Conservation (phyloP, 2,113 vertebrate genomes). For the Alligator sinensis region DNA sequence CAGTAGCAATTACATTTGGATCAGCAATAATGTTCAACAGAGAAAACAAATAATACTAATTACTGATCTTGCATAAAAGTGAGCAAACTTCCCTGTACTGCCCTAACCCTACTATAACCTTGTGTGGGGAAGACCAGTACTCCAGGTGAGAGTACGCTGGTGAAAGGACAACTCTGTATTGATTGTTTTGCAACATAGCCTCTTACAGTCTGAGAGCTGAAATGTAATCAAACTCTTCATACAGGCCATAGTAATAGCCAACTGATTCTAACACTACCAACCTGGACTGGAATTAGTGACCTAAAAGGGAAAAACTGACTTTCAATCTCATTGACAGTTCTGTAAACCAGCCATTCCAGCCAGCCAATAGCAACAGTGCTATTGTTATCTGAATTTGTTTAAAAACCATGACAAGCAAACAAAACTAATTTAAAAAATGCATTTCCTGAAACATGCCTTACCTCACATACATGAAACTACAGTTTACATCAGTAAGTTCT, state of each 20-base stretch:
- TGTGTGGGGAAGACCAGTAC: not conserved
- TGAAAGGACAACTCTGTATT: not conserved
- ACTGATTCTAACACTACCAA: not conserved
- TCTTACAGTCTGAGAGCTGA: not conserved
- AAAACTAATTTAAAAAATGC: not conserved
- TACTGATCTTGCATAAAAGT: conserved; percentile 22
- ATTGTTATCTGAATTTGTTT: not conserved
- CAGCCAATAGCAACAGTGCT: not conserved
- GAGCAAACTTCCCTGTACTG: not conserved
- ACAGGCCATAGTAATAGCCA: not conserved
- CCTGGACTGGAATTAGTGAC: not conserved
- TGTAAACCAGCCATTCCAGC: not conserved
- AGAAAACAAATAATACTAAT: not conserved
- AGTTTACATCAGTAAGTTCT: not conserved
- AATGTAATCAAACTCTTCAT: not conserved
- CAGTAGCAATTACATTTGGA: conserved; percentile 29
- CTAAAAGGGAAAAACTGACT: conserved; percentile 1
- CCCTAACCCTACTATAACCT: conserved; percentile 35
- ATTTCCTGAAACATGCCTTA: not conserved
- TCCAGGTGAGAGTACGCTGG: not conserved
- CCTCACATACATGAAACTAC: not conserved
- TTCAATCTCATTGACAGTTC: not conserved
- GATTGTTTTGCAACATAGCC: not conserved
- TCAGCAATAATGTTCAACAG: not conserved
- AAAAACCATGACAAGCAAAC: not conserved